These are phyloP conservation scores for Aselliscus stoliczkanus DNA, from an alignment of 2,797 vertebrate genomes.

Conservation along the genomic window DNA sequence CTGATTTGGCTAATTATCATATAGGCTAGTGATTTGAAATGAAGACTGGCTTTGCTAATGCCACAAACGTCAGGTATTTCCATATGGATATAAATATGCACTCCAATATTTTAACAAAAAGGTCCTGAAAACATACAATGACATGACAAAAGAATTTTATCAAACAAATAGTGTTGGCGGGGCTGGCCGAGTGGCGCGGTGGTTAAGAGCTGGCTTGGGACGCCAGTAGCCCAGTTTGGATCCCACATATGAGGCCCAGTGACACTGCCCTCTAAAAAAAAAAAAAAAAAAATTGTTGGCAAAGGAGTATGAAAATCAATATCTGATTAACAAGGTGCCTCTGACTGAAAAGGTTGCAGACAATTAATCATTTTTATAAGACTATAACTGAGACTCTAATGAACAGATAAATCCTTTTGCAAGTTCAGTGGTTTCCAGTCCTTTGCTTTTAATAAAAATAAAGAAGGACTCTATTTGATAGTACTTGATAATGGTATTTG, in stretches of 20 bases:
- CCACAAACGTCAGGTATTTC: not conserved
- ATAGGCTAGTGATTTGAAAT: constrained; percentile 8
- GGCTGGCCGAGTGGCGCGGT: too few species aligned
- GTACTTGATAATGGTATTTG: not conserved
- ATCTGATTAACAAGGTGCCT: not conserved
- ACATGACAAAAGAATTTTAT: not conserved
- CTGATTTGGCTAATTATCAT: not conserved
- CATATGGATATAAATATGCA: not conserved
- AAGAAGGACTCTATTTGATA: not conserved
- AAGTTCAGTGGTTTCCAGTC: constrained; percentile 30
- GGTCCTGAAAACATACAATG: not conserved
- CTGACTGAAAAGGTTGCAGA: not conserved
- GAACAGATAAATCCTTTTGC: not conserved
- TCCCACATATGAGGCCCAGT: too few species aligned
- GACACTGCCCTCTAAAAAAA: too few species aligned
- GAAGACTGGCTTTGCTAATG: not conserved
- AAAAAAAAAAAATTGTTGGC: not conserved
- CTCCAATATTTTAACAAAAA: constrained; percentile 5
- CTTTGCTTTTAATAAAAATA: constrained; percentile 39
- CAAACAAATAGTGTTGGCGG: too few species aligned
- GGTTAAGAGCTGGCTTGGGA: too few species aligned
- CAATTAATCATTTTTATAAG: constrained; percentile 14
- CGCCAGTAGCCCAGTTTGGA: too few species aligned
- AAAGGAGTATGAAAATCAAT: constrained; percentile 8
- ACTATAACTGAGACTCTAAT: not conserved